Evolutionary conservation across 2,888 invertebrate genomes (phyloP).

Genomic region (Itoplectis maculator): DNA sequence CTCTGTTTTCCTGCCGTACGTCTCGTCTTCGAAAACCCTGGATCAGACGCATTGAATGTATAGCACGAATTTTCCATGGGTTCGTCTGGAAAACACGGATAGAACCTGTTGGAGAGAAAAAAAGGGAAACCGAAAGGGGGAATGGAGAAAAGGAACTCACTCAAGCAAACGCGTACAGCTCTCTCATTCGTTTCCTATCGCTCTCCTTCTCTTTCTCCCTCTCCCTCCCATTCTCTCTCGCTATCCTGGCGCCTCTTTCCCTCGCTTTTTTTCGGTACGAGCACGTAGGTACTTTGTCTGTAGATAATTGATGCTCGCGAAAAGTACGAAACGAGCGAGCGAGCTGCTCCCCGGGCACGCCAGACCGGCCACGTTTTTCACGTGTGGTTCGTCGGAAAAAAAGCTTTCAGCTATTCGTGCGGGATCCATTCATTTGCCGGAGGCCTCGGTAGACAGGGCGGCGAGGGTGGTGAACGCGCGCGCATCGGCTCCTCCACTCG

Average conservation of each 20-base stretch:
- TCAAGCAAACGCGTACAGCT: conserved; percentile 6
- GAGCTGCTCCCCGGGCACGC: conserved; percentile 24
- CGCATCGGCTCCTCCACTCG: conserved; percentile 47
- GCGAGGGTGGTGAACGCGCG: conserved; percentile 31
- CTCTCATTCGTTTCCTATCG: conserved; percentile 4
- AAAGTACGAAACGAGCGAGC: conserved; percentile 32
- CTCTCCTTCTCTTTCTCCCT: conserved; percentile 1
- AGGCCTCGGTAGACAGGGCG: conserved; percentile 37
- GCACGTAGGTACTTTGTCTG: conserved; percentile 21
- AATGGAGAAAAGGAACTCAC: conserved; percentile 34
- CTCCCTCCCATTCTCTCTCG: too few species aligned
- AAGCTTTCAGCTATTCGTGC: conserved; percentile 73
- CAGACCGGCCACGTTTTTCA: conserved; percentile 37
- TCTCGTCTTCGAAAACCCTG: not conserved
- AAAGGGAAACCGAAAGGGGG: not conserved
- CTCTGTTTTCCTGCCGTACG: not conserved
- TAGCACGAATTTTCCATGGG: not conserved
- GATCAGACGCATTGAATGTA: not conserved
- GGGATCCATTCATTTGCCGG: conserved; percentile 70
- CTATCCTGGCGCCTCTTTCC: too few species aligned
- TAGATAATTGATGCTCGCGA: conserved; percentile 19
- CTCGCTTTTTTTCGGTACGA: not conserved
- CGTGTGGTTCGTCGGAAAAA: conserved; percentile 60
- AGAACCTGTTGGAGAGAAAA: not conserved
- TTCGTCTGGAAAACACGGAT: not conserved